A percentile compares a stretch with the other conserved stretches of the same genome.
Evolutionary conservation across 2,888 invertebrate genomes (phyloP).

Genomic region (Brenthis ino): DNA sequence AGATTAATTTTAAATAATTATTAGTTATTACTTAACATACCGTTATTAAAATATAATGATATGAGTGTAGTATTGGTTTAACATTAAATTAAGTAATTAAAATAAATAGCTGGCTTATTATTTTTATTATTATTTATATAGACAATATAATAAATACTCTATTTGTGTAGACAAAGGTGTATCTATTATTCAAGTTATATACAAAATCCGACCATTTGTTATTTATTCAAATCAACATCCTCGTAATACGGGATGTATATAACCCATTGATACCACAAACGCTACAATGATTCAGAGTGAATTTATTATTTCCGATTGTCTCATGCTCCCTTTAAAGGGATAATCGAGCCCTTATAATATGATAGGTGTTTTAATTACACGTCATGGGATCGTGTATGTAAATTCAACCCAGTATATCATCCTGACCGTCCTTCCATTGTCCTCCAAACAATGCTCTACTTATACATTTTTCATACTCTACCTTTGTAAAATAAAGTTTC

Average conservation of each 20-base stretch:
- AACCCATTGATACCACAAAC: constrained; percentile 8
- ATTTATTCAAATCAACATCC: constrained; percentile 18
- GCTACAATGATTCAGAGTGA: not conserved
- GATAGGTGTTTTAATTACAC: constrained; percentile 33
- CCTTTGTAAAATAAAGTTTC: constrained; percentile 36
- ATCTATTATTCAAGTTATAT: constrained; percentile 5
- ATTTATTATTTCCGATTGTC: constrained; percentile 23
- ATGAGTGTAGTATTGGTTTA: too few species aligned
- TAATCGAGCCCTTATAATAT: constrained; percentile 31
- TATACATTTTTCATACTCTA: constrained; percentile 43
- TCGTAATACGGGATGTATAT: constrained; percentile 1
- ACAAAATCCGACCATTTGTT: constrained; percentile 16
- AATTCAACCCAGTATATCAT: constrained; percentile 34
- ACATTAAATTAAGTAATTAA: too few species aligned
- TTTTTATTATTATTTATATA: not conserved
- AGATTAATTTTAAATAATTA: too few species aligned
- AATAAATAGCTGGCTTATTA: not conserved
- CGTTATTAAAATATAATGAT: too few species aligned
- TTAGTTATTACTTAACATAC: too few species aligned
- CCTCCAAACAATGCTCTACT: constrained; percentile 41
- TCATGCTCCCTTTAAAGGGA: constrained; percentile 30
- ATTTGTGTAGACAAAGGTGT: not conserved
- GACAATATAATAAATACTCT: not conserved
- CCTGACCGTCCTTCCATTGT: constrained; percentile 38
- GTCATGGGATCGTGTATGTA: constrained; percentile 33